Conservation (phyloP, 2,888 invertebrate genomes). For the Platycnemis pennipes region DNA sequence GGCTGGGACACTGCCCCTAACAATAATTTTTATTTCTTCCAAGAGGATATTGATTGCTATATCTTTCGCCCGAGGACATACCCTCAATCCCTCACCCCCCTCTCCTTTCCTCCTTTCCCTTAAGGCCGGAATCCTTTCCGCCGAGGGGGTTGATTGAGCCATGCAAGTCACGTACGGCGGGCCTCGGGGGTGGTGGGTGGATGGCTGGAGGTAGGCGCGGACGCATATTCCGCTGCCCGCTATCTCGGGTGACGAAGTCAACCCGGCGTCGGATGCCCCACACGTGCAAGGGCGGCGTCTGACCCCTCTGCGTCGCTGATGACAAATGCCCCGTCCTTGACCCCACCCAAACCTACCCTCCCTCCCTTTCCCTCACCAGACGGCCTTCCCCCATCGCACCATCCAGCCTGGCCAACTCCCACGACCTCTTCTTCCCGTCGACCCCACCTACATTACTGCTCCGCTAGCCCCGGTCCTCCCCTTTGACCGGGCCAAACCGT, state of each 20-base stretch:
- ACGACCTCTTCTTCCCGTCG: not conserved
- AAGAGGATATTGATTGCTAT: slow-evolving; percentile 58
- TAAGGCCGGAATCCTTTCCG: too few species aligned
- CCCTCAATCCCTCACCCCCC: not conserved
- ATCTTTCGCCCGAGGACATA: slow-evolving; percentile 48
- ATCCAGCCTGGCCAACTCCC: not conserved
- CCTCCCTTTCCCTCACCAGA: not conserved
- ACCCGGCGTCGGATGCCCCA: slow-evolving; percentile 59
- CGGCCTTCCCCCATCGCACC: not conserved
- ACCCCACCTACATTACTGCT: not conserved
- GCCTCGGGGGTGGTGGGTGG: not conserved
- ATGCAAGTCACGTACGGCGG: slow-evolving; percentile 47
- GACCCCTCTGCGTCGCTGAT: slow-evolving; percentile 44
- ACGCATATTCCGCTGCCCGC: slow-evolving; percentile 35
- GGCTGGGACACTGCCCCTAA: too few species aligned
- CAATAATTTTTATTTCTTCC: too few species aligned
- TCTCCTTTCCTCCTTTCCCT: not conserved
- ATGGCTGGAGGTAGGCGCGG: slow-evolving; percentile 23
- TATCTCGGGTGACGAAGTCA: slow-evolving; percentile 62
- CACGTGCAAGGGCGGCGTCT: slow-evolving; percentile 61
- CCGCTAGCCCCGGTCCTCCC: not conserved
- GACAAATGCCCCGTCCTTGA: slow-evolving; percentile 65
- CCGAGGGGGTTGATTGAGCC: slow-evolving; percentile 53
- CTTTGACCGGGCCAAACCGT: not conserved
- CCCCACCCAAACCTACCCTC: not conserved